These are phyloP conservation scores for Alsophila aescularia DNA, from an alignment of 2,888 invertebrate genomes.

Conservation along the genomic window DNA sequence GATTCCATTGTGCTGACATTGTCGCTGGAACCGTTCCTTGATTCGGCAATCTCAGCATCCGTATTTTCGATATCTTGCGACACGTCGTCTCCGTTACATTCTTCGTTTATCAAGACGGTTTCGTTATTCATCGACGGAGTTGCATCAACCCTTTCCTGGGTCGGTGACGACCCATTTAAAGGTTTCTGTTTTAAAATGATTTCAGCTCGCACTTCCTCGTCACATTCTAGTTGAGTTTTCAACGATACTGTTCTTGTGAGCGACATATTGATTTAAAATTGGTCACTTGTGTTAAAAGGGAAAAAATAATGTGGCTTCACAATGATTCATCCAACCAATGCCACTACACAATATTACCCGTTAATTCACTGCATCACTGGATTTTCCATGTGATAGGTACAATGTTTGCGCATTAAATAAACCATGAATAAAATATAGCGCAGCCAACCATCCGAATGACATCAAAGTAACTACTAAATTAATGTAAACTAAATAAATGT, in stretches of 20 bases:
- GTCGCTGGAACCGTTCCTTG: constrained; percentile 36
- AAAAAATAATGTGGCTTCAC: background rate
- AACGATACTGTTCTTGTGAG: constrained; percentile 5
- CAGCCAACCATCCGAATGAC: constrained; percentile 3
- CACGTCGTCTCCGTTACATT: constrained; percentile 33
- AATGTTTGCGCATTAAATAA: background rate
- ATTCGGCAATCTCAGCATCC: constrained; percentile 40
- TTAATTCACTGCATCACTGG: too few relatives aligned
- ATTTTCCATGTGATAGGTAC: constrained; percentile 4
- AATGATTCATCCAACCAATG: too few relatives aligned
- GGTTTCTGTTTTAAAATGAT: constrained; percentile 15
- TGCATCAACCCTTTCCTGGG: constrained; percentile 25
- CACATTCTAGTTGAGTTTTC: constrained; percentile 4
- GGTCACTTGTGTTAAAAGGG: background rate
- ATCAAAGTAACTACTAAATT: constrained; percentile 22
- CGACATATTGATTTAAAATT: constrained; percentile 8
- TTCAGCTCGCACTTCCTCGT: constrained; percentile 16
- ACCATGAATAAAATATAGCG: background rate
- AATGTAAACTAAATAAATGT: too few relatives aligned
- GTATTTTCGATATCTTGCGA: constrained; percentile 43
- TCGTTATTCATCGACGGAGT: constrained; percentile 40
- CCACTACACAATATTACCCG: too few relatives aligned
- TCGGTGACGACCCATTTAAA: constrained; percentile 7
- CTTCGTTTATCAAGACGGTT: constrained; percentile 30
- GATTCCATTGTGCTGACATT: constrained; percentile 38